These are phyloP conservation scores for Bombylius major DNA, from an alignment of 2,888 invertebrate species.

Conservation along the genomic window DNA sequence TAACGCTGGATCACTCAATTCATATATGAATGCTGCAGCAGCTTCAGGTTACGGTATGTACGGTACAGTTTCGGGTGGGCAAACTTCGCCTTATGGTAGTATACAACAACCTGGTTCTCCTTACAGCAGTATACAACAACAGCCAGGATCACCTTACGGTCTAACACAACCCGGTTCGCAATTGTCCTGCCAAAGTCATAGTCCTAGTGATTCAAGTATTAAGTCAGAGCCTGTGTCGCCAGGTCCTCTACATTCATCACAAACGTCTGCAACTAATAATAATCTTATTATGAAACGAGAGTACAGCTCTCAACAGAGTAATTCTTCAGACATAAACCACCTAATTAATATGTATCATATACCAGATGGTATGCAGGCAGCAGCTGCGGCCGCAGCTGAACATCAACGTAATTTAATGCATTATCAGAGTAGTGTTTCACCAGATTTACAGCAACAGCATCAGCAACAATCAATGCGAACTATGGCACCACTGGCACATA, in stretches of 20 bases:
- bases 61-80: constrained; percentile 51
- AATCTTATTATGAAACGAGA: constrained; percentile 54
- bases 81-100: constrained; percentile 62
- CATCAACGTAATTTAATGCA: constrained; percentile 35
- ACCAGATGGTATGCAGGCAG: constrained; percentile 47
- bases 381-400: constrained; percentile 23
- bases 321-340: constrained; percentile 47
- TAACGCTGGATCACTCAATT: constrained; percentile 44
- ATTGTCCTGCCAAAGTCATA: constrained; percentile 58
- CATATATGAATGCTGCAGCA: constrained; percentile 57
- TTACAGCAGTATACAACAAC: constrained; percentile 38
- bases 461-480: constrained; percentile 36
- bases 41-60: constrained; percentile 58
- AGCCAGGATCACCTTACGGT: constrained; percentile 47
- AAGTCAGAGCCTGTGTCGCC: constrained; percentile 83
- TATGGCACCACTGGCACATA: constrained; percentile 38
- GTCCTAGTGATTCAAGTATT: constrained; percentile 76
- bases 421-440: constrained; percentile 33
- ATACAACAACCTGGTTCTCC: constrained; percentile 58
- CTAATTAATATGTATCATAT: constrained; percentile 56
- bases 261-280: constrained; percentile 38
- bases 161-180: constrained; percentile 52
- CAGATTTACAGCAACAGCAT: constrained; percentile 30
- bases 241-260: constrained; percentile 40
- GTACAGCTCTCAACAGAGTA: constrained; percentile 39